A percentile compares a stretch with the other conserved stretches of the same genome.
These are phyloP conservation scores for Crotalus tigris DNA, from an alignment of 2,113 vertebrate genomes.

Conservation along the genomic window DNA sequence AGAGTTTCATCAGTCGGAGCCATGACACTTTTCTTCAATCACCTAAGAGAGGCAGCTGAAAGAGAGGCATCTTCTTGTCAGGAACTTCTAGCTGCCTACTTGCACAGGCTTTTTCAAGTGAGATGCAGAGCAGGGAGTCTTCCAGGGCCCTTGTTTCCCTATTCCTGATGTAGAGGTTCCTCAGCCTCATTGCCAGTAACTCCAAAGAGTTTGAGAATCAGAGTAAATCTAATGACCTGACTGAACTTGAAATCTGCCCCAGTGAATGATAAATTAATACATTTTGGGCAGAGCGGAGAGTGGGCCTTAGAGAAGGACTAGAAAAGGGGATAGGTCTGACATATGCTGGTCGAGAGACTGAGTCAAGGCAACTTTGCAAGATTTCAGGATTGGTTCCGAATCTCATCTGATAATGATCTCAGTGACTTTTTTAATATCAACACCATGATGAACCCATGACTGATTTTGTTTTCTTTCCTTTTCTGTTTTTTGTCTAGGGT, in stretches of 20 bases:
- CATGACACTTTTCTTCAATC: neutral
- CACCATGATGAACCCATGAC: accelerated
- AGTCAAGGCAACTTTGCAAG: neutral
- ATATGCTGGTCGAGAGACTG: neutral
- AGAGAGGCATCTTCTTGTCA: neutral
- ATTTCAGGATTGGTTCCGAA: neutral
- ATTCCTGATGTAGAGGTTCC: neutral
- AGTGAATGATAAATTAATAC: neutral
- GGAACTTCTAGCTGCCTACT: neutral
- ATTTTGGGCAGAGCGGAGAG: neutral
- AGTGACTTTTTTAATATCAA: neutral
- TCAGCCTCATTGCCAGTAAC: neutral
- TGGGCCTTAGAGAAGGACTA: neutral
- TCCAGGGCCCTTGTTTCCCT: neutral
- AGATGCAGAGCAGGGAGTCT: neutral
- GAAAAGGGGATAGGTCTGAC: neutral
- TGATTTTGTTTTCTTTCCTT: neutral
- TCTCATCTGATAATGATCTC: neutral
- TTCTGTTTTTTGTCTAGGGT: slow-evolving; percentile 73
- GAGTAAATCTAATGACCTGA: neutral
- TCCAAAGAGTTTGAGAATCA: neutral
- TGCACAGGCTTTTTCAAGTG: neutral
- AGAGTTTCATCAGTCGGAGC: too few species aligned
- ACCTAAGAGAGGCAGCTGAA: neutral
- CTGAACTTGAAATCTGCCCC: neutral